Evolutionary conservation across 1,140 invertebrate species (phyloP).

Genomic region (Fopius arisanus): DNA sequence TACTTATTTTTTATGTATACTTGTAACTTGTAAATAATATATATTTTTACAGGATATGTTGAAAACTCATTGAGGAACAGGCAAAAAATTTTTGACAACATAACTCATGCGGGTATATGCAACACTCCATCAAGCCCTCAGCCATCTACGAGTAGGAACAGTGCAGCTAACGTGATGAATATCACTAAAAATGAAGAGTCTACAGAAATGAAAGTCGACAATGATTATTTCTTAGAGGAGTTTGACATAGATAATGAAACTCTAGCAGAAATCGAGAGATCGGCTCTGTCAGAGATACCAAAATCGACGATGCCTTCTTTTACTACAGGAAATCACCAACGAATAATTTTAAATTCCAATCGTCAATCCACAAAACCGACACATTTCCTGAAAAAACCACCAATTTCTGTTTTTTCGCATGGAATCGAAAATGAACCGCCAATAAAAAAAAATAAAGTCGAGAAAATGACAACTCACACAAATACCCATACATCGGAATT

Average conservation of each 20-base stretch:
- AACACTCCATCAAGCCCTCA: too few species aligned
- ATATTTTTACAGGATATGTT: too few species aligned
- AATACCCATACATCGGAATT: too few species aligned
- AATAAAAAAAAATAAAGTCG: constrained; percentile 22
- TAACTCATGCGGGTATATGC: too few species aligned
- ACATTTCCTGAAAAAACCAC: constrained; percentile 30
- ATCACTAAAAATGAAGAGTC: too few species aligned
- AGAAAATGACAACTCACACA: constrained; percentile 12
- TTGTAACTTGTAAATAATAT: too few species aligned
- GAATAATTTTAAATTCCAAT: constrained; percentile 28
- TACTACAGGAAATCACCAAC: constrained; percentile 19
- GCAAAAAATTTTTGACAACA: constrained; percentile 34
- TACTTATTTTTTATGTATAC: too few species aligned
- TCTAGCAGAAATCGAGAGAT: constrained; percentile 27
- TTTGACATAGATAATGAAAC: constrained; percentile 21
- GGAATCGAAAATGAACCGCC: constrained; percentile 34
- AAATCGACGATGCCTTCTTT: constrained; percentile 17
- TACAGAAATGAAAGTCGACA: too few species aligned
- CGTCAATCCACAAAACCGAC: constrained; percentile 6
- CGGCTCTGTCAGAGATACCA: constrained; percentile 5
- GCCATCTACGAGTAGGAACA: too few species aligned
- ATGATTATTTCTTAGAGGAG: not conserved
- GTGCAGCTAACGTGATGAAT: too few species aligned
- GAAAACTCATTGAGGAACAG: constrained; percentile 33
- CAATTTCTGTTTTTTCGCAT: constrained; percentile 27